Base-by-base conservation (phyloP, 1,140 invertebrate genomes). In the Tetramorium alpestre region DNA sequence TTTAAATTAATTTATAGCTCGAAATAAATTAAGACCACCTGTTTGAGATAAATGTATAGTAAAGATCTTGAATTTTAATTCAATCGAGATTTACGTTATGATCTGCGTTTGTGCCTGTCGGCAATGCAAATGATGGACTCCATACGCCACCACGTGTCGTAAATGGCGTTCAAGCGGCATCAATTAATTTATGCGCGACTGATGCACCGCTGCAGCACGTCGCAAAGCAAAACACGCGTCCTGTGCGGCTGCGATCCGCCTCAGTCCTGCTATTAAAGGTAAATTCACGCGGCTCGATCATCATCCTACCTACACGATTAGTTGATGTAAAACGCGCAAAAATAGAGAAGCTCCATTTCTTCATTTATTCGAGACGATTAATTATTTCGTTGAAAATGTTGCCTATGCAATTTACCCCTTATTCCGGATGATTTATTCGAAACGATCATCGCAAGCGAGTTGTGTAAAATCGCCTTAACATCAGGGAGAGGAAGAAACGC, bases 391-490 rank as follows among this genome's bases (percentile, higher is more conserved):
- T 18, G 47, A n/a, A 33, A 73, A 38, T 25, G 25, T 73, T 22
- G 7, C 25, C 22, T 6, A 2, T 8, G 10, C 25, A 25, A 73
- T 49, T 75, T 33, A 33, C 11, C 25, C 10, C 13, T 5, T 0
- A 6, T 8, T 5, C 16, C 10, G 10, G 3, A 82, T 18, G 38
- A 72, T n/a, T 56, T 25, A 25, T 54, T 44, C 41, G 80, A n/a
- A 28, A 56, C 41, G 11, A 82, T 60, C 49, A 3, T 33, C 78
- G 33, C 41, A 58, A 44, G 47, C 25, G 44, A 67, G 41, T n/a
- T 73, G 80, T 73, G 80, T 49, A 84, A 73, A 84, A 13, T 84
- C 54, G 69, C 56, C 69, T 90, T 90, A 90, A 88, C 84, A 89
- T 69, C 28, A 41, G 58, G 44, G 80, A 49, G 73, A 85, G 54